phyloP scores from a whole-genome alignment of 2,797 vertebrate species.

The Fringilla coelebs region DNA sequence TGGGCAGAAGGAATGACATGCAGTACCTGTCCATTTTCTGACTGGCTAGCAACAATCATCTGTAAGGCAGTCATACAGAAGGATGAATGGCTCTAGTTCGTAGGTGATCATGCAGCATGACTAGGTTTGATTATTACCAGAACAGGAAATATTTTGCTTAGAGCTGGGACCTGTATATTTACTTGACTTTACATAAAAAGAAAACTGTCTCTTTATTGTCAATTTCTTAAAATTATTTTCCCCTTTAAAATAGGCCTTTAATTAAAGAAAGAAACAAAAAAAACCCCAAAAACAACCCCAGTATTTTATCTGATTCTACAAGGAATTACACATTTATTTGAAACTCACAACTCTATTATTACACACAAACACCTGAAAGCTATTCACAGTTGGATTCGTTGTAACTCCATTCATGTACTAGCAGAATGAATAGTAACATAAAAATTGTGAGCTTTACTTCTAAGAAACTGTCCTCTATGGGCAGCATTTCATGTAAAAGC shows the following conservation, averaged over 20 bases:
- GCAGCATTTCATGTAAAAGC: not conserved
- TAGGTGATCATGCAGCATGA: not conserved
- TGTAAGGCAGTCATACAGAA: slow-evolving; percentile 52
- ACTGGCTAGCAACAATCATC: slow-evolving; percentile 81
- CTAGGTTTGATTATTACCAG: not conserved
- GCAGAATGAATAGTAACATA: not conserved
- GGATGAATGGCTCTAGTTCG: not conserved
- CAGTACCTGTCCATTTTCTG: slow-evolving; percentile 77
- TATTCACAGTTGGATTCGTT: not conserved
- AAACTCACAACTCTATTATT: not conserved
- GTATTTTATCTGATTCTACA: not conserved
- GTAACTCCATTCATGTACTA: not conserved
- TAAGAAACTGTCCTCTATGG: not conserved
- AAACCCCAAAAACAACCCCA: too few species aligned
- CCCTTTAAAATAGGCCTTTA: not conserved
- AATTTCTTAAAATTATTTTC: not conserved
- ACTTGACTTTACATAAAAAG: not conserved
- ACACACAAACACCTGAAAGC: not conserved
- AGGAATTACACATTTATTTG: not conserved
- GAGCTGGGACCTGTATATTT: not conserved
- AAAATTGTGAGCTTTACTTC: not conserved
- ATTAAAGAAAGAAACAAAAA: not conserved
- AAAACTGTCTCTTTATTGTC: not conserved
- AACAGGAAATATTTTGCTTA: not conserved
- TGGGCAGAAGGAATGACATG: slow-evolving; percentile 79